phyloP scores from a whole-genome alignment of 2,113 vertebrate species.

The Panurus biarmicus region DNA sequence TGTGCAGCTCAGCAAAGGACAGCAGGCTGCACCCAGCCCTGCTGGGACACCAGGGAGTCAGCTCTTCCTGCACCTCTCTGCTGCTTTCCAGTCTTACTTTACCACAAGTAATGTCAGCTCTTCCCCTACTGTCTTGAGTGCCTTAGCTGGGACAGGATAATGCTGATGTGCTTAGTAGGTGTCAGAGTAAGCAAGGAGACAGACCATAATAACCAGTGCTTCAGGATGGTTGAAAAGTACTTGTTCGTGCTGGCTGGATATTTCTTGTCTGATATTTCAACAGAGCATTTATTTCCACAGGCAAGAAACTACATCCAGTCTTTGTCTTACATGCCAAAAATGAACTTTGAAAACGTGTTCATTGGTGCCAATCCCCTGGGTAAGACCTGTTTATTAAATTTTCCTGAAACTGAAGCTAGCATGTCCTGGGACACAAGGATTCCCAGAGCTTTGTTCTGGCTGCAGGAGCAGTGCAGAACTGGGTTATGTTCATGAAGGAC shows the following conservation, averaged over 20 bases:
- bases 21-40: not conserved
- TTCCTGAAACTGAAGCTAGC: not conserved
- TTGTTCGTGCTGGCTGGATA: not conserved
- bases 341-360: slow-evolving; percentile 97
- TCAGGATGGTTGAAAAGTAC: not conserved
- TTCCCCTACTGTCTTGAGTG: not conserved
- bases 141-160: not conserved
- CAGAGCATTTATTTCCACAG: slow-evolving; percentile 69
- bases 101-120: not conserved
- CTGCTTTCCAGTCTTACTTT: not conserved
- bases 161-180: not conserved
- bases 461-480: not conserved
- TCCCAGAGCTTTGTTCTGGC: not conserved
- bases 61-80: not conserved
- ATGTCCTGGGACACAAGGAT: not conserved
- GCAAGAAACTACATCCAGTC: slow-evolving; percentile 98
- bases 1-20: not conserved
- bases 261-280: not conserved
- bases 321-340: slow-evolving; percentile 92
- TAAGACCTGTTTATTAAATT: slow-evolving; percentile 57
- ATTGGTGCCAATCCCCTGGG: slow-evolving; percentile 95
- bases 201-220: not conserved
- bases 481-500: rapidly evolving
- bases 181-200: not conserved
- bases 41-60: not conserved